Conservation (phyloP, 2,113 vertebrate species). For the Oceanites oceanicus region DNA sequence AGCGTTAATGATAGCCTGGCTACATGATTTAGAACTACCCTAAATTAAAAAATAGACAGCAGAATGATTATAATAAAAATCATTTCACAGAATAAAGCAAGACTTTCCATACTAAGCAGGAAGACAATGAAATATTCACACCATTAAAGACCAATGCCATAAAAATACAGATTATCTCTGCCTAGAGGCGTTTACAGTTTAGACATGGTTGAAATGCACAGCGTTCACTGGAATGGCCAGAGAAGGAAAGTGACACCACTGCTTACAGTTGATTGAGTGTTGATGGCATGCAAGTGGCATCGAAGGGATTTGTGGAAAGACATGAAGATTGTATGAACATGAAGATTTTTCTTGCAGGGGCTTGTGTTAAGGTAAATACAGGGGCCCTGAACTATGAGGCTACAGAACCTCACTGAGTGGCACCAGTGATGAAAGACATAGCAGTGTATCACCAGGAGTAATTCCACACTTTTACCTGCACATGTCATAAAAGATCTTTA, state of each 20-base stretch:
- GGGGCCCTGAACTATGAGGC: too few species aligned
- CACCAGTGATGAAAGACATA: neutral
- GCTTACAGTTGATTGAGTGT: neutral
- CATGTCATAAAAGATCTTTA: neutral
- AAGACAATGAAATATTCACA: neutral
- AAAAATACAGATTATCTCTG: neutral
- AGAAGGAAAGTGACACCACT: neutral
- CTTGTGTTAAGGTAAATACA: neutral
- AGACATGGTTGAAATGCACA: fast-evolving
- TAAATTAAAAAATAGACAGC: conserved; percentile 4
- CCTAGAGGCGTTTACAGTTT: neutral
- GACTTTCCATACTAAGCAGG: neutral
- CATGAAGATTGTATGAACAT: fast-evolving
- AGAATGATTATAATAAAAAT: neutral
- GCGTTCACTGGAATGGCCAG: neutral
- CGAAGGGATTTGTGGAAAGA: neutral
- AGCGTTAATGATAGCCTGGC: neutral
- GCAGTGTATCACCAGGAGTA: neutral
- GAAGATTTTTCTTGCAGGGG: too few species aligned
- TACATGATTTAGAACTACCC: neutral
- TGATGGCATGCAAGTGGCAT: neutral
- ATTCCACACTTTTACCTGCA: neutral
- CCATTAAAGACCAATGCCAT: neutral
- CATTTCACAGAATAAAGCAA: neutral
- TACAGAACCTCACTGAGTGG: neutral